Conservation (phyloP, 2,888 invertebrate genomes). For the Dusona sp. region DNA sequence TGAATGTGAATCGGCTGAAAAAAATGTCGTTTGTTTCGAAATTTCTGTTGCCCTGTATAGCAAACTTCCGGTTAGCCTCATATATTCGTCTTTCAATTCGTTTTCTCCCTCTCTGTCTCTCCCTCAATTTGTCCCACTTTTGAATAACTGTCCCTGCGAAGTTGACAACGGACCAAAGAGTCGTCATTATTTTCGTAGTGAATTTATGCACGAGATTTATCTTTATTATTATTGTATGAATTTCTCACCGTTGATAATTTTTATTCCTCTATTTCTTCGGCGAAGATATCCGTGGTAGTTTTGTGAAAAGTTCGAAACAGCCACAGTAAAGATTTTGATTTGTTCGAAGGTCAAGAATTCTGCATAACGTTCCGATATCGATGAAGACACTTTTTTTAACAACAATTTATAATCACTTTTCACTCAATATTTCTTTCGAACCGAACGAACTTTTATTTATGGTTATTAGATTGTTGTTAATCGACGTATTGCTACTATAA, state of each 20-base stretch:
- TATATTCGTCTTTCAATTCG: neutral
- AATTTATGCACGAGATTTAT: neutral
- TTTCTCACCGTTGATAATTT: conserved; percentile 53
- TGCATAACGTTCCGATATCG: conserved; percentile 40
- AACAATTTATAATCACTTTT: conserved; percentile 51
- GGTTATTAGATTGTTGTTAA: neutral
- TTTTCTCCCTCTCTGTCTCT: neutral
- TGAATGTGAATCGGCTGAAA: neutral
- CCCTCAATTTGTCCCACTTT: conserved; percentile 15
- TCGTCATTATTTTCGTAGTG: neutral
- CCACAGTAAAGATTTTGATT: neutral
- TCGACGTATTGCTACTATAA: neutral
- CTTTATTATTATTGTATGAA: neutral
- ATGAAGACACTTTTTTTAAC: conserved; percentile 23
- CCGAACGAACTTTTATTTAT: conserved; percentile 42
- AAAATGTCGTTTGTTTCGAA: neutral
- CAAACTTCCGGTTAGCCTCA: conserved; percentile 1
- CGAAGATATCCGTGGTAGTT: conserved; percentile 49
- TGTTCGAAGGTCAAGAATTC: conserved; percentile 36
- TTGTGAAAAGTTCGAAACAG: conserved; percentile 15
- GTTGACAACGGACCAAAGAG: neutral
- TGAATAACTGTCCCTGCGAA: conserved; percentile 9
- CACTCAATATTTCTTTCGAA: conserved; percentile 60
- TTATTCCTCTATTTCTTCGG: neutral
- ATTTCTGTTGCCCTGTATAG: neutral